Evolutionary conservation across 2,113 vertebrate genomes (phyloP), one percentile per base, ranked within the genome.

Genomic region (Phoxinus phoxinus): DNA sequence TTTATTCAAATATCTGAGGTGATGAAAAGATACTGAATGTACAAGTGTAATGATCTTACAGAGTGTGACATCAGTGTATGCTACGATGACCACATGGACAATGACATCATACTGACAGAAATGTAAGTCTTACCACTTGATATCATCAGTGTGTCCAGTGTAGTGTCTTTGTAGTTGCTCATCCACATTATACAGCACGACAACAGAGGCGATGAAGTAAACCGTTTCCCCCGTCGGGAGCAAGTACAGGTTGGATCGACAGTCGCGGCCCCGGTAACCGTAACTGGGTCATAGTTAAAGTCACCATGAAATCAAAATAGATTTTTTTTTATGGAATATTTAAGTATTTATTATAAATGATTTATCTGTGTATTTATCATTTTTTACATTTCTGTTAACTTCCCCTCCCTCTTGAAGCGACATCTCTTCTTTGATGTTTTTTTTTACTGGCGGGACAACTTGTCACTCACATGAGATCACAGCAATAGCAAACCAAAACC

Each of bases 171-270:
- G 98, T 41, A 98, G 95, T 85, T 96, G 97, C 86, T 99, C 98
- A 72, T 99, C 98, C 46, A 97, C 97, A 0, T 98, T 98, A 93
- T 96, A 99, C 9, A 99, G 88, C 74, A 99, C 98, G 12, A 99
- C 98, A 80, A 99, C 98, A 0, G 98, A 99, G 0, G 98, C 98
- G 6, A 99, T 98, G 95, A 99, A 99, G 85, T 99, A 99, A 1
- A 99, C 97, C 0, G 97, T 99, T 93, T 99, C 98, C 0, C 98
- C 98, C 0, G 98, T 99, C 2, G 98, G 98, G n/a, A 99, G 93
- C 91, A 99, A 86, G 89, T 99, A 98, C 73, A 99, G 95, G 93
- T 99, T 99, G 84, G 95, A 98, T 80, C 98, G 97, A 56, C 98
- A 99, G 94, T 99, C 98, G 15, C 98, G 96, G 4, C 98, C 98